Base-by-base conservation (phyloP, 2,888 invertebrate species). In the Noctua comes region DNA sequence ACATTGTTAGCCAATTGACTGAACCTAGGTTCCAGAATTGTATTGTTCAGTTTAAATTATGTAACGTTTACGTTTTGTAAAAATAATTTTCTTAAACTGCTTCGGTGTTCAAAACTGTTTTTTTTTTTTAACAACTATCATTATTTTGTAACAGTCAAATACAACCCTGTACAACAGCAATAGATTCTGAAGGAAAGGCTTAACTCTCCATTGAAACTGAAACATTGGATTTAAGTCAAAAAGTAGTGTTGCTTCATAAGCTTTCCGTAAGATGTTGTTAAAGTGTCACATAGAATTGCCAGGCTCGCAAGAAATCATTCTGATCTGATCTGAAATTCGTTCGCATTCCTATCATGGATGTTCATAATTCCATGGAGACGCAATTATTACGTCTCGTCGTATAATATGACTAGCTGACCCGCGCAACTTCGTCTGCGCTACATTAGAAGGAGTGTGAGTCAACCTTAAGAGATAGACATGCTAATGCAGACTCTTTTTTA, bases 341-440 rank as follows among this genome's bases (percentile, higher is more conserved):
- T 57, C 59, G 78, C 27, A 59, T 16, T 27, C 27, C 31, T 8
- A 24, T 48, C 40, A 36, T 59, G 46, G 46, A 31, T 65, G 57
- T 69, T 77, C 24, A 69, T 69, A 79, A 77, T 48, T 75, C 75
- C 13, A n/a, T 10, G 48, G 57, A 40, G 54, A 54, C 68, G 46
- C 57, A 31, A 16, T 65, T 43, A 69, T 69, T 43, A 65, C 48
- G 57, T 48, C 18, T 46, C 24, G 57, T 48, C 64, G 48, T 57
- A 51, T 65, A 40, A 27, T 54, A 48, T 5, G 5, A 36, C 36
- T 36, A 36, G 36, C 36, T 36, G 36, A 36, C 36, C 36, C 36
- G 36, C 36, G 36, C 36, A 5, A 36, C 36, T 36, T 36, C 36
- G 36, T 36, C 36, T 36, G 36, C 36, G 36, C 36, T 5, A 36